Conservation (phyloP, 2,113 vertebrate genomes). For the Acrocephalus kingi region DNA sequence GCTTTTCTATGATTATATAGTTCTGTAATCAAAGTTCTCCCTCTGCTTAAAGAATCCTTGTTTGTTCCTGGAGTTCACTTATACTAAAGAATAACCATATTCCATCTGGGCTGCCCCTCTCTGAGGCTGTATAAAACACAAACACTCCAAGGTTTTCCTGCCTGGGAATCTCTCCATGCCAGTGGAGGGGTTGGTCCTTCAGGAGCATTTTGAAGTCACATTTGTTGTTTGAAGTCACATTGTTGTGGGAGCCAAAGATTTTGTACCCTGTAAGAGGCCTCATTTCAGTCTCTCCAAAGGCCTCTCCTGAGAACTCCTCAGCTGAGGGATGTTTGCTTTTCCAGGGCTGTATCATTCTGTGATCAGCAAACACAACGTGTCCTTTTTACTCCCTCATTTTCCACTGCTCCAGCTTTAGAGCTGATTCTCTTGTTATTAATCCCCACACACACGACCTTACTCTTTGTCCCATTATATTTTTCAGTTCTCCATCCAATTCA, state of each 20-base stretch:
- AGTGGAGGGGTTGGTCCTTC: neutral
- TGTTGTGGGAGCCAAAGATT: neutral
- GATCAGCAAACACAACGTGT: neutral
- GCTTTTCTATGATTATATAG: neutral
- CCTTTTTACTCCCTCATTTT: conserved; percentile 12
- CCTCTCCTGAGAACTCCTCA: neutral
- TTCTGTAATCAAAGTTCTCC: neutral
- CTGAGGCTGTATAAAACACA: neutral
- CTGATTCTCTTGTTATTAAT: neutral
- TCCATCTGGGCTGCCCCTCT: neutral
- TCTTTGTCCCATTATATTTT: neutral
- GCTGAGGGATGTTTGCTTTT: neutral
- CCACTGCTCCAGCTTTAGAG: neutral
- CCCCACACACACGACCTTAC: neutral
- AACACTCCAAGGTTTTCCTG: neutral
- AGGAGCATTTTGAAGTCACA: neutral
- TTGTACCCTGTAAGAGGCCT: neutral
- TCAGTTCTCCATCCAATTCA: neutral
- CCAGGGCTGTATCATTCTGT: neutral
- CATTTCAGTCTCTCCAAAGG: neutral
- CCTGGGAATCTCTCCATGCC: neutral
- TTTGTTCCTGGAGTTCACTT: neutral
- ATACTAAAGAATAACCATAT: neutral
- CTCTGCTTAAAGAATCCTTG: neutral
- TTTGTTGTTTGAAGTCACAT: neutral